Percentiles rank a stretch among this genome's conserved stretches.
These are phyloP conservation scores for Heliocidaris tuberculata DNA, from an alignment of 35 echinoderm and acorn worm species.

Conservation along the genomic window DNA sequence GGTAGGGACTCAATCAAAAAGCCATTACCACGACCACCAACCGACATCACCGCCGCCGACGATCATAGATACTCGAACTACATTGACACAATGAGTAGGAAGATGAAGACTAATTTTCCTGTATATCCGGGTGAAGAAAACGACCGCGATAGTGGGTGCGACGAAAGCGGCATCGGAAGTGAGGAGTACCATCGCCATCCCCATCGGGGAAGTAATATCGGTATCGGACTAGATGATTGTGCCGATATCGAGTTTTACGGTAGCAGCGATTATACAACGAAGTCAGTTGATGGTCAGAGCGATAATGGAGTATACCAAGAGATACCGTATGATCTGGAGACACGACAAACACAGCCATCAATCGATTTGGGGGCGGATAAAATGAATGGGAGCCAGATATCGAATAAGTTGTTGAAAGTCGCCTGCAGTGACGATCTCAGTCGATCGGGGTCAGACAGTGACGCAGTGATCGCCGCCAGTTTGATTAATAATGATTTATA, in stretches of 20 bases:
- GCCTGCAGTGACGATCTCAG: neutral
- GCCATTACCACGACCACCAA: neutral
- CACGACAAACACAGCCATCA: neutral
- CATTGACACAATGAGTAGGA: neutral
- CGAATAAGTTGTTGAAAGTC: neutral
- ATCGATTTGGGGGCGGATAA: neutral
- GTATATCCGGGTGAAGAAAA: neutral
- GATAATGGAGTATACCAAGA: constrained; percentile 20
- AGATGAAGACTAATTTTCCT: neutral
- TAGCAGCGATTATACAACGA: neutral
- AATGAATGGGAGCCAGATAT: neutral
- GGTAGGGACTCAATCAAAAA: neutral
- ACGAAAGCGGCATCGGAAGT: neutral
- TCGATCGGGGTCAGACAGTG: neutral
- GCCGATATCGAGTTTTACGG: neutral
- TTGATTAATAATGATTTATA: constrained; percentile 17
- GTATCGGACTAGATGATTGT: neutral
- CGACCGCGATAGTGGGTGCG: constrained; percentile 6
- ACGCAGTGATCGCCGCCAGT: neutral
- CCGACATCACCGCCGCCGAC: neutral
- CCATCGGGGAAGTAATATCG: neutral
- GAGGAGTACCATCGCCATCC: neutral
- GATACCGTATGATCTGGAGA: constrained; percentile 5
- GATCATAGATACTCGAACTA: neutral
- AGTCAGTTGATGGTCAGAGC: neutral